A percentile compares a stretch with the other conserved stretches of the same genome.
phyloP scores from a whole-genome alignment of 2,888 invertebrate genomes.

The Papilio elwesi region DNA sequence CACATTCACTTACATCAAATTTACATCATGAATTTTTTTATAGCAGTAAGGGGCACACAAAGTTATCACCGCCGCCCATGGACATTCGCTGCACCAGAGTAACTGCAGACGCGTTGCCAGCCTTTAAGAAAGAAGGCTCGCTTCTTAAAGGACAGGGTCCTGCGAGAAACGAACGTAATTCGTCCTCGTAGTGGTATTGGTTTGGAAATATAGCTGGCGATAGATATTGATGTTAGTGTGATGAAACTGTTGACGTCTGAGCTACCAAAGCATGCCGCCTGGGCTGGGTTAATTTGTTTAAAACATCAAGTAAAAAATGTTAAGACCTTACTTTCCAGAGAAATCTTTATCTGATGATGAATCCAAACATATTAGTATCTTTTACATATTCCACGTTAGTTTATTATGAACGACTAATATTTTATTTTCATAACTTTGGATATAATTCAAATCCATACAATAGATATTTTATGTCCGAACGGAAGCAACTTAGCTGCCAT shows the following conservation, averaged over 20 bases:
- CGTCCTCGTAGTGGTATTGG: too few species aligned
- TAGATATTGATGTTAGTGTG: too few species aligned
- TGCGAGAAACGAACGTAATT: too few species aligned
- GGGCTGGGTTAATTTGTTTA: background rate
- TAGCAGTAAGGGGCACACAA: constrained; percentile 36
- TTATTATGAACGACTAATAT: background rate
- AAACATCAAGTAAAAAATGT: background rate
- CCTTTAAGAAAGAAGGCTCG: too few species aligned
- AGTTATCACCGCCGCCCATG: background rate
- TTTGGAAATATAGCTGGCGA: too few species aligned
- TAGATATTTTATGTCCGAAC: constrained; percentile 6
- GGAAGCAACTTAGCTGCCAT: constrained; percentile 15
- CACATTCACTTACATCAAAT: too few species aligned
- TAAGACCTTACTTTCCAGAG: background rate
- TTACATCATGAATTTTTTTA: background rate
- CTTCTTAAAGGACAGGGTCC: too few species aligned
- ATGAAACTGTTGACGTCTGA: background rate
- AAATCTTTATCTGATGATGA: too few species aligned
- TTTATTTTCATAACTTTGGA: background rate
- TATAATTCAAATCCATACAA: background rate
- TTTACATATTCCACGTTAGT: too few species aligned
- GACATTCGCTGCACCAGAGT: background rate
- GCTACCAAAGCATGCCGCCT: background rate
- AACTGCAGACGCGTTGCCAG: too few species aligned
- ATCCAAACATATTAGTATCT: too few species aligned